phyloP scores from a whole-genome alignment of 2,113 vertebrate genomes.

The Oxyura jamaicensis region DNA sequence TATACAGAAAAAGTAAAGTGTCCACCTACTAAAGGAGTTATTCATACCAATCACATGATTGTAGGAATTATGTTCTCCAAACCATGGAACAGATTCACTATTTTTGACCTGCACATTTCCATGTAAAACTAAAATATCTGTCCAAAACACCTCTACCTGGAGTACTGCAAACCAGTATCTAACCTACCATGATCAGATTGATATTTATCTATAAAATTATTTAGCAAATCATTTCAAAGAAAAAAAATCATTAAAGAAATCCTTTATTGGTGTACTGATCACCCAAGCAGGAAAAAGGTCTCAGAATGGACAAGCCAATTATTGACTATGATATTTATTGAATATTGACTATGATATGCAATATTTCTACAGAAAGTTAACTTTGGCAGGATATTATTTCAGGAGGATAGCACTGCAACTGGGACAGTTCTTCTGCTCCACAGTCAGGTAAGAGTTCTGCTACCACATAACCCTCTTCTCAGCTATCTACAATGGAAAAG shows the following conservation, averaged over 20 bases:
- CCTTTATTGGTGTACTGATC: neutral
- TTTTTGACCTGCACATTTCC: neutral
- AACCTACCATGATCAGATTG: neutral
- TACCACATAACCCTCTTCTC: neutral
- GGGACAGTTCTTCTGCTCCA: neutral
- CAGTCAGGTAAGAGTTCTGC: neutral
- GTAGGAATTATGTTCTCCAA: neutral
- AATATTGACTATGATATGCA: neutral
- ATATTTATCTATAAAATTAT: neutral
- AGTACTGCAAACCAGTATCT: slow-evolving; percentile 3
- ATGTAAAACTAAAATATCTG: neutral
- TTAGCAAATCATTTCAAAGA: slow-evolving; percentile 1
- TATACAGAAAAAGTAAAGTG: neutral
- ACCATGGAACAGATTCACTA: neutral
- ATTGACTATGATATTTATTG: neutral
- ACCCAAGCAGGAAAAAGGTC: neutral
- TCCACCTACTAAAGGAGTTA: neutral
- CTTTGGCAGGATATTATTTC: neutral
- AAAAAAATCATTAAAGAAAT: neutral
- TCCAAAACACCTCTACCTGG: neutral
- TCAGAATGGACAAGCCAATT: neutral
- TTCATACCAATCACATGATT: neutral
- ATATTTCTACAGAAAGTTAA: neutral
- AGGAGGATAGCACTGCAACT: neutral
- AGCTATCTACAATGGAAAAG: neutral